Conservation (phyloP, 2,888 invertebrate genomes). For the Callyntrura sp. region DNA sequence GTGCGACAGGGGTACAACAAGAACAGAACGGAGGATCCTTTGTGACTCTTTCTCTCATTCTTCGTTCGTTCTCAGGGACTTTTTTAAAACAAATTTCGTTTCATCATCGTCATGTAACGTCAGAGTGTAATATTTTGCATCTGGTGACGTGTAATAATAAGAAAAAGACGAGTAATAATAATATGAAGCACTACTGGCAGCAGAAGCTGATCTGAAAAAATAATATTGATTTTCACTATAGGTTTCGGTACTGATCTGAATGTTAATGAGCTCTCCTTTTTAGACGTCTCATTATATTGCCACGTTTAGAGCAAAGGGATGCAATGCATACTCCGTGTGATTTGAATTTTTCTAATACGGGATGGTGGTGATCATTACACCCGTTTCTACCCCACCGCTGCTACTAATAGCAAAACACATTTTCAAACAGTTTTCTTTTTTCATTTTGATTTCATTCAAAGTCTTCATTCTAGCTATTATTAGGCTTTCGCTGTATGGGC, state of each 20-base stretch:
- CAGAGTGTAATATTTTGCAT: conserved; percentile 60
- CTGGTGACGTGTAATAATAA: conserved; percentile 65
- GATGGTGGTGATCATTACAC: background rate
- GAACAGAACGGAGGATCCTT: background rate
- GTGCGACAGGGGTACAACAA: background rate
- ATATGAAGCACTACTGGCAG: background rate
- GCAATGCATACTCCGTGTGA: conserved; percentile 7
- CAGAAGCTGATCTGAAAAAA: background rate
- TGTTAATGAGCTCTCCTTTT: conserved; percentile 60
- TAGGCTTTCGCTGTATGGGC: background rate
- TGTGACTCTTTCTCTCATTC: conserved; percentile 24
- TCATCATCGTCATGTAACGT: conserved; percentile 15
- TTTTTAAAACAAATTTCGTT: conserved; percentile 11
- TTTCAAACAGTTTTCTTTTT: background rate
- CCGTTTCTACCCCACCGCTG: conserved; percentile 23
- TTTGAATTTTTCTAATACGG: conserved; percentile 26
- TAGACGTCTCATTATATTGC: background rate
- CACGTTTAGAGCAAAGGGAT: background rate
- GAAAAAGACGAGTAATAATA: conserved; percentile 7
- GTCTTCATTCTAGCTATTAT: background rate
- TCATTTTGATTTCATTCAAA: conserved; percentile 8
- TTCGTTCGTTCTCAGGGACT: background rate
- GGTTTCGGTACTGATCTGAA: conserved; percentile 58
- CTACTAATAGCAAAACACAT: background rate
- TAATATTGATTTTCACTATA: conserved; percentile 64